These are phyloP conservation scores for Frankliniella fusca DNA, from an alignment of 2,888 invertebrate species.

Conservation along the genomic window DNA sequence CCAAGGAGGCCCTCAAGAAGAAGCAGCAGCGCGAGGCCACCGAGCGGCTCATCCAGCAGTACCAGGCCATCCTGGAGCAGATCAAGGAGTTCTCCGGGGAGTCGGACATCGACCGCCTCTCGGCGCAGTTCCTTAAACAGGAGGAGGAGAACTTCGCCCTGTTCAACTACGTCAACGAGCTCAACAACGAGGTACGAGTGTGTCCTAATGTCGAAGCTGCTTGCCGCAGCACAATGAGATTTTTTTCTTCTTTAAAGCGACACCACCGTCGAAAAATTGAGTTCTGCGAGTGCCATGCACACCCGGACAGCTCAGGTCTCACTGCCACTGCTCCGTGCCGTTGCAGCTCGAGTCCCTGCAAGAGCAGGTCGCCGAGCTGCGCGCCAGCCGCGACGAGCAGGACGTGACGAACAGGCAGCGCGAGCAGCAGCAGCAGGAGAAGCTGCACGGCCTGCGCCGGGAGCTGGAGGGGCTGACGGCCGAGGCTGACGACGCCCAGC, in stretches of 20 bases:
- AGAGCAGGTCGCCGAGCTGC: slow-evolving; percentile 61
- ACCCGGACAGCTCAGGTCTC: too few relatives aligned
- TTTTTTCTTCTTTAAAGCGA: too few relatives aligned
- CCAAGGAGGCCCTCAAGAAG: slow-evolving; percentile 67
- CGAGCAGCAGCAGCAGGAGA: slow-evolving; percentile 57
- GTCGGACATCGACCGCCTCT: slow-evolving; percentile 62
- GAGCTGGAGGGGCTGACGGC: slow-evolving; percentile 52
- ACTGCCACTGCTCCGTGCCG: neutral
- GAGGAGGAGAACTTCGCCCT: slow-evolving; percentile 90
- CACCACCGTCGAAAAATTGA: too few relatives aligned
- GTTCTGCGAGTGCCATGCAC: too few relatives aligned
- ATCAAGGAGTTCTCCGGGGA: slow-evolving; percentile 65
- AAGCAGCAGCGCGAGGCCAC: slow-evolving; percentile 63
- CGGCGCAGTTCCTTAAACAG: slow-evolving; percentile 70
- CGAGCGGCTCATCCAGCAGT: slow-evolving; percentile 66
- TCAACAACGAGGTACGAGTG: slow-evolving; percentile 64
- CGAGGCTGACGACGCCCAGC: slow-evolving; percentile 46
- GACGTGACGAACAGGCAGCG: slow-evolving; percentile 56
- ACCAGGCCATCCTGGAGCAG: slow-evolving; percentile 68
- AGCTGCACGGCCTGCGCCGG: slow-evolving; percentile 53
- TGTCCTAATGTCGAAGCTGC: too few relatives aligned
- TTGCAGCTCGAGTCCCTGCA: slow-evolving; percentile 63
- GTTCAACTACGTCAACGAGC: slow-evolving; percentile 85
- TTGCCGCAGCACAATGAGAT: too few relatives aligned
- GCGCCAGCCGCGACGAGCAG: slow-evolving; percentile 62